Evolutionary conservation across 2,888 invertebrate species (phyloP).

Genomic region (Xestia xanthographa): DNA sequence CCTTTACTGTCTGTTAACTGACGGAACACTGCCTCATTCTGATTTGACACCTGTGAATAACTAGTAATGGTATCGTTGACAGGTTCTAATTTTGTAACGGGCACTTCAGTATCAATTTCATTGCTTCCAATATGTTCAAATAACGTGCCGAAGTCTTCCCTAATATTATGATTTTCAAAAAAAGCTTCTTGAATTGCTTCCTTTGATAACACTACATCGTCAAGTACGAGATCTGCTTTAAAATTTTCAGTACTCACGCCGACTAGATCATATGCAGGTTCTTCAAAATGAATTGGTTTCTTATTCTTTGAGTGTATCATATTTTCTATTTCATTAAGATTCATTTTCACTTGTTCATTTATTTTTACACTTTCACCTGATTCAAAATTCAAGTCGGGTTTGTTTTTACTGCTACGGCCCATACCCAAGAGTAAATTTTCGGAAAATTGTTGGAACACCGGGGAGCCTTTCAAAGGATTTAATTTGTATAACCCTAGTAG

Average conservation of each 20-base stretch:
- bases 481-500: conserved; percentile 81
- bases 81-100: conserved; percentile 54
- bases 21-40: background rate
- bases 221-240: conserved; percentile 51
- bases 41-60: conserved; percentile 7
- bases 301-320: conserved; percentile 65
- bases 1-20: background rate
- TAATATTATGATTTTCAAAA: background rate
- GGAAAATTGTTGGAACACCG: conserved; percentile 78
- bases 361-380: conserved; percentile 76
- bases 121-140: conserved; percentile 63
- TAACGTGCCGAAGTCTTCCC: conserved; percentile 46
- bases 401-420: conserved; percentile 27
- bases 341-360: conserved; percentile 64
- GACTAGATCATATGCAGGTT: conserved; percentile 65
- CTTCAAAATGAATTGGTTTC: conserved; percentile 36
- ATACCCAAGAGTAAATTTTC: conserved; percentile 72
- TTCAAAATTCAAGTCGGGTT: conserved; percentile 73
- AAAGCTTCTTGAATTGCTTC: conserved; percentile 9
- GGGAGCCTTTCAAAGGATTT: conserved; percentile 80
- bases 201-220: conserved; percentile 36
- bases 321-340: conserved; percentile 74
- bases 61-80: conserved; percentile 43
- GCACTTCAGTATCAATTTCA: conserved; percentile 46
- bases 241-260: conserved; percentile 68